phyloP scores from a whole-genome alignment of 2,888 invertebrate species.

The Caenorhabditis sinica region DNA sequence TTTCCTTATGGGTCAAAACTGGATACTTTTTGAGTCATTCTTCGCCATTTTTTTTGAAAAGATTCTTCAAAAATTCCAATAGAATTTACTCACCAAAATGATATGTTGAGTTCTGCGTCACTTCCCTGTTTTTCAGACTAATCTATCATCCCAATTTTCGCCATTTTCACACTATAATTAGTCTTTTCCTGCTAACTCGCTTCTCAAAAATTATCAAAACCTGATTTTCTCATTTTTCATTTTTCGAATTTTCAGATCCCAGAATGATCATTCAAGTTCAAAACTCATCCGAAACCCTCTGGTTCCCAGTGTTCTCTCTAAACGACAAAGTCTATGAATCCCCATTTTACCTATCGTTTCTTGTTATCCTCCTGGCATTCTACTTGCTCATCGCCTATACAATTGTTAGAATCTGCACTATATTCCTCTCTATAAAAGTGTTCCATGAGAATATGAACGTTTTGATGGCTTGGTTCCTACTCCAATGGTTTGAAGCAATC shows the following conservation, averaged over 20 bases:
- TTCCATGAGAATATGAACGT: slow-evolving; percentile 53
- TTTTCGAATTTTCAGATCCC: background rate
- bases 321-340: slow-evolving; percentile 30
- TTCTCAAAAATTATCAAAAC: background rate
- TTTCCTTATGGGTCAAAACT: background rate
- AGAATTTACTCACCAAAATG: no score
- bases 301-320: slow-evolving; percentile 38
- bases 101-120: background rate
- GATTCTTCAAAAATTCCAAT: no score
- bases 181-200: background rate
- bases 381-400: slow-evolving; percentile 26
- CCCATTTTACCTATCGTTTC: background rate
- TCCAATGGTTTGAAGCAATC: slow-evolving; percentile 53
- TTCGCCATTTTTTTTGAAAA: background rate
- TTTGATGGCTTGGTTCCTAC: slow-evolving; percentile 49
- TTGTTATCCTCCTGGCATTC: background rate
- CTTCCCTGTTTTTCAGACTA: slow-evolving; percentile 1
- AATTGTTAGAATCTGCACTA: slow-evolving; percentile 19
- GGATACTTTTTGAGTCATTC: background rate
- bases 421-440: slow-evolving; percentile 24
- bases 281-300: slow-evolving; percentile 34
- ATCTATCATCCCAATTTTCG: background rate
- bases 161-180: background rate
- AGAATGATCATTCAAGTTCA: slow-evolving; percentile 10
- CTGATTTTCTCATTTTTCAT: background rate